Percentiles rank a stretch among this genome's conserved stretches.
phyloP scores from a whole-genome alignment of 2,888 invertebrate species.

The Macrophya alboannulata region DNA sequence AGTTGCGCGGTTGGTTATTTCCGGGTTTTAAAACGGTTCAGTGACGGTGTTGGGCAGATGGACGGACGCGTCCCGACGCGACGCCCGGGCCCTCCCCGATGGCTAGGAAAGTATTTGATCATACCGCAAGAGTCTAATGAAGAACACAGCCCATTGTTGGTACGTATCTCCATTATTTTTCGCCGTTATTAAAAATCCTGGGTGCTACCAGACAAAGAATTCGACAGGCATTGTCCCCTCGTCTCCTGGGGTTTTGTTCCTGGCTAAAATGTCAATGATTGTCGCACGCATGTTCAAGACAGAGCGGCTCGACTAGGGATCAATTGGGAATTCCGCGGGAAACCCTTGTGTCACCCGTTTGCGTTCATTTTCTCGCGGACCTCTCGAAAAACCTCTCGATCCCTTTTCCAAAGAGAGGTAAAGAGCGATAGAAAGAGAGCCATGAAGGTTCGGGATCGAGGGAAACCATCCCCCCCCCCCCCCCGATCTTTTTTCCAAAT shows the following conservation, averaged over 20 bases:
- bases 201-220: slow-evolving; percentile 74
- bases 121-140: slow-evolving; percentile 71
- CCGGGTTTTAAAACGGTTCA: slow-evolving; percentile 39
- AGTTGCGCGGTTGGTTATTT: slow-evolving; percentile 22
- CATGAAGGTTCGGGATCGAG: slow-evolving; percentile 12
- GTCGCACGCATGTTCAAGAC: slow-evolving; percentile 66
- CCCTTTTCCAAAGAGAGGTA: slow-evolving; percentile 24
- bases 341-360: slow-evolving; percentile 43
- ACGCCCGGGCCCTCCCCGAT: slow-evolving; percentile 59
- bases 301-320: slow-evolving; percentile 46
- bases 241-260: slow-evolving; percentile 72
- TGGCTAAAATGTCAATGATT: slow-evolving; percentile 77
- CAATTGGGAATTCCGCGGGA: slow-evolving; percentile 52
- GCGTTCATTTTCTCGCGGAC: slow-evolving; percentile 38
- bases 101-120: slow-evolving; percentile 67
- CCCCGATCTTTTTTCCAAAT: slow-evolving; percentile 18
- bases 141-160: slow-evolving; percentile 73
- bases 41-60: slow-evolving; percentile 28
- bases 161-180: slow-evolving; percentile 77
- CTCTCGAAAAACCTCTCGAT: slow-evolving; percentile 50
- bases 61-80: slow-evolving; percentile 24
- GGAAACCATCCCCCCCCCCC: slow-evolving; percentile 5
- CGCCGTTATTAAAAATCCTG: slow-evolving; percentile 78
- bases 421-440: slow-evolving; percentile 15
- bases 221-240: slow-evolving; percentile 77